Evolutionary conservation across 2,113 vertebrate genomes (phyloP), one percentile per base, ranked within the genome.

Genomic region (Lepisosteus osseus): DNA sequence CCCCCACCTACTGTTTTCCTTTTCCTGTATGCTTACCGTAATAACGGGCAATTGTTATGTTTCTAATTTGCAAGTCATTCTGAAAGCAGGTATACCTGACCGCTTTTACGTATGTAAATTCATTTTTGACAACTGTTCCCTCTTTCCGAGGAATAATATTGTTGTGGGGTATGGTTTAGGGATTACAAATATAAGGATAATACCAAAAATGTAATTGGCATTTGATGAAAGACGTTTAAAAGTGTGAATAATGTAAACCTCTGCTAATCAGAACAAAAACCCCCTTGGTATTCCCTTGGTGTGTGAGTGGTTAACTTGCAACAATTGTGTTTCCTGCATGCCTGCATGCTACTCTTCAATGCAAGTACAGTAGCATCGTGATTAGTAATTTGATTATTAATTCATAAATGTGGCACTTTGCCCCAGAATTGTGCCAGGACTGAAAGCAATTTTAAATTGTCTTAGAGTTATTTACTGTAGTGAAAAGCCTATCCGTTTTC

Each of bases 1-100:
- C 90, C 88, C 90, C 90, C 91, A 87, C 93, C 91, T 90, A 92
- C 90, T 78, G 61, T 80, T 59, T 81, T 85, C 76, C 81, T 90
- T 90, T 94, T 92, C 89, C 93, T 92, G 88, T 88, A 77, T 82
- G 72, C 72, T 94, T 92, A 92, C 87, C 69, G 92, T 94, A 94
- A 95, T 6, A 70, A 88, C 74, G 8, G 82, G 74, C 87, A 87
- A 82, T 74, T 77, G 65, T 69, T 83, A 81, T 44, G 43, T 74
- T 89, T 82, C 84, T 84, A 85, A 68, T 85, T 86, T 84, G 67
- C 40, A 80, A 86, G 86, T 91, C 86, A 90, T 86, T 86, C 69
- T 84, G 87, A 92, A 91, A 89, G 81, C 81, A 72, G 77, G 77
- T 81, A 76, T 82, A 81, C 85, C 79, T 76, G 79, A 76, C 82